Percentiles rank a stretch among this genome's conserved stretches.
Evolutionary conservation across 2,888 invertebrate species (phyloP).

Genomic region (Synanthedon tipuliformis): DNA sequence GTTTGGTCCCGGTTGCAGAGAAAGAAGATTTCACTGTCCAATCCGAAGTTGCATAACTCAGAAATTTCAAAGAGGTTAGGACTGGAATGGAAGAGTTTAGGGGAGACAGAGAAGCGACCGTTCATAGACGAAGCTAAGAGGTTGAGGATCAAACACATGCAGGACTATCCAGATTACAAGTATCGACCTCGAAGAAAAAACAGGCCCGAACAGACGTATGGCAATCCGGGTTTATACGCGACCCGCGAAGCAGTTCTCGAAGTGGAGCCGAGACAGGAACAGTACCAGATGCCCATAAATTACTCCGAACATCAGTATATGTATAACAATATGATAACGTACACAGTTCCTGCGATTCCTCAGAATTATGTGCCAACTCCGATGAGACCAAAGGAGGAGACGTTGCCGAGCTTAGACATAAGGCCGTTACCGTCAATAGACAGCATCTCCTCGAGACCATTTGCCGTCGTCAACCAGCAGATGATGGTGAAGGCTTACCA

Average conservation of each 20-base stretch:
- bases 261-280: conserved; percentile 46
- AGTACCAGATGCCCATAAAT: conserved; percentile 39
- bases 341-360: conserved; percentile 43
- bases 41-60: conserved; percentile 82
- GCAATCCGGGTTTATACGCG: conserved; percentile 35
- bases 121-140: conserved; percentile 92
- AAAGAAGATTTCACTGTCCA: conserved; percentile 84
- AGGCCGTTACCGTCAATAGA: conserved; percentile 61
- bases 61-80: conserved; percentile 87
- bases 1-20: conserved; percentile 94
- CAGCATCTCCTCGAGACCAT: conserved; percentile 57
- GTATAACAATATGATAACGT: conserved; percentile 59
- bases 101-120: conserved; percentile 83
- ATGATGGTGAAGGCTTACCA: conserved; percentile 67
- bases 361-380: conserved; percentile 41
- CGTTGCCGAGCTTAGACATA: conserved; percentile 38
- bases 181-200: conserved; percentile 75
- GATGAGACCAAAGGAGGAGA: conserved; percentile 47
- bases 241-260: conserved; percentile 45
- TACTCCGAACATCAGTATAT: conserved; percentile 50
- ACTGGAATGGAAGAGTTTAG: conserved; percentile 85
- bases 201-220: conserved; percentile 51
- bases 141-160: conserved; percentile 77
- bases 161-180: conserved; percentile 79
- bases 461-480: conserved; percentile 57